These are phyloP conservation scores for Pterocles gutturalis DNA, from an alignment of 2,113 vertebrate genomes.

Conservation along the genomic window DNA sequence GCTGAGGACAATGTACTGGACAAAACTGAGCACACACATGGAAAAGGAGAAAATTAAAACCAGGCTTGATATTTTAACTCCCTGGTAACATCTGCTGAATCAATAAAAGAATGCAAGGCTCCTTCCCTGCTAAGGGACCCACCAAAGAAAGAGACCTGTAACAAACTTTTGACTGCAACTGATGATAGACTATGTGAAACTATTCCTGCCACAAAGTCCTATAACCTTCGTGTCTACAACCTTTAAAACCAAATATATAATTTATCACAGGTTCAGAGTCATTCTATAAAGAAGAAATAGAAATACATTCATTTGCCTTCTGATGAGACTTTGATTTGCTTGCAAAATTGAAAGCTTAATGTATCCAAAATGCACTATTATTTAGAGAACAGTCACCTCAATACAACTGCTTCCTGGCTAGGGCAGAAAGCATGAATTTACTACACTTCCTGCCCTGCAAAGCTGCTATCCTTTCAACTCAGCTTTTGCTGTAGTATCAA, in stretches of 20 bases:
- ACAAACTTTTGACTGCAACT: not conserved
- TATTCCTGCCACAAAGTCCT: not conserved
- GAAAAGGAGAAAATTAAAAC: not conserved
- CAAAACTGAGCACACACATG: not conserved
- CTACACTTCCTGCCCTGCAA: not conserved
- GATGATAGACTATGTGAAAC: not conserved
- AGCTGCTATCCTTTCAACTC: not conserved
- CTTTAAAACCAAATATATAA: not conserved
- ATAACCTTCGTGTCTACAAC: not conserved
- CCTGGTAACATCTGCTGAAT: not conserved
- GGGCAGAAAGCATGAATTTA: not conserved
- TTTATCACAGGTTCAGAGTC: not conserved
- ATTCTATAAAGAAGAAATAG: not conserved
- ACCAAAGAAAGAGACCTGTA: not conserved
- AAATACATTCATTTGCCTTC: not conserved
- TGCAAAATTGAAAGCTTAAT: not conserved
- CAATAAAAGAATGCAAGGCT: not conserved
- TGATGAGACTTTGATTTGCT: not conserved
- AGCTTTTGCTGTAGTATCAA: not conserved
- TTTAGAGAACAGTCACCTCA: not conserved
- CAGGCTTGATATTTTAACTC: not conserved
- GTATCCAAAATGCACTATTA: not conserved
- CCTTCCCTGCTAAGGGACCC: not conserved
- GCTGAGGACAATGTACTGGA: not conserved
- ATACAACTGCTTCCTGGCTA: not conserved